These are phyloP conservation scores for Solea senegalensis DNA, from an alignment of 2,113 vertebrate species.

Conservation along the genomic window DNA sequence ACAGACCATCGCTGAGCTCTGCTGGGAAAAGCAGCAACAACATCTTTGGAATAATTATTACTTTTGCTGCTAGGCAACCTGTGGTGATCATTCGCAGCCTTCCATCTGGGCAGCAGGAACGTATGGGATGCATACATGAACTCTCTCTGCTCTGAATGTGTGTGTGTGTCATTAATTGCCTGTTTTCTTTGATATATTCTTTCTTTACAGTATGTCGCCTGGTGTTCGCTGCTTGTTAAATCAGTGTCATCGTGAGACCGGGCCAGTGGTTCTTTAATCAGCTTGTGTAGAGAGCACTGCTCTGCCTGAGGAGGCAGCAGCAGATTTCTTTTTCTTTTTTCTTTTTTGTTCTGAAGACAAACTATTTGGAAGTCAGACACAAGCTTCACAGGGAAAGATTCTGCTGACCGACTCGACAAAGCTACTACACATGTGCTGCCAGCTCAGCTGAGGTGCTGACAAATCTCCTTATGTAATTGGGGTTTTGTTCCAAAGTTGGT, in stretches of 20 bases:
- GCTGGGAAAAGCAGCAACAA: too few relatives aligned
- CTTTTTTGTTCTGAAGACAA: too few relatives aligned
- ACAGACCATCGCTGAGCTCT: too few relatives aligned
- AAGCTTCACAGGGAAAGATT: background rate
- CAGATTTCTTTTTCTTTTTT: too few relatives aligned
- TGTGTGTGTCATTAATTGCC: too few relatives aligned
- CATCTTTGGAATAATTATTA: background rate
- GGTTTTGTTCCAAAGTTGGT: constrained; percentile 16
- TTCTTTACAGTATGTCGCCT: background rate
- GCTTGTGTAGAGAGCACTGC: too few relatives aligned
- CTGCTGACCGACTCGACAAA: constrained; percentile 11
- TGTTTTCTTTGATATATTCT: constrained; percentile 7
- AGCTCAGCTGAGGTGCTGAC: background rate
- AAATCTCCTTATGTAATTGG: constrained; percentile 30
- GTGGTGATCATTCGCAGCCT: constrained; percentile 1
- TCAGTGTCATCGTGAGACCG: too few relatives aligned
- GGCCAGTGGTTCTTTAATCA: too few relatives aligned
- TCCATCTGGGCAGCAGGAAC: background rate
- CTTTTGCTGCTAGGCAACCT: background rate
- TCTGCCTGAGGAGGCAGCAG: too few relatives aligned
- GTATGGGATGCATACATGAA: too few relatives aligned
- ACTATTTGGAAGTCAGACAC: constrained; percentile 1
- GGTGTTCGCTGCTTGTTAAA: too few relatives aligned
- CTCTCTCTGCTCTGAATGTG: too few relatives aligned
- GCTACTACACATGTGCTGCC: constrained; percentile 4